Evolutionary conservation across 2,888 invertebrate species (phyloP).

Genomic region (Tineola bisselliella): DNA sequence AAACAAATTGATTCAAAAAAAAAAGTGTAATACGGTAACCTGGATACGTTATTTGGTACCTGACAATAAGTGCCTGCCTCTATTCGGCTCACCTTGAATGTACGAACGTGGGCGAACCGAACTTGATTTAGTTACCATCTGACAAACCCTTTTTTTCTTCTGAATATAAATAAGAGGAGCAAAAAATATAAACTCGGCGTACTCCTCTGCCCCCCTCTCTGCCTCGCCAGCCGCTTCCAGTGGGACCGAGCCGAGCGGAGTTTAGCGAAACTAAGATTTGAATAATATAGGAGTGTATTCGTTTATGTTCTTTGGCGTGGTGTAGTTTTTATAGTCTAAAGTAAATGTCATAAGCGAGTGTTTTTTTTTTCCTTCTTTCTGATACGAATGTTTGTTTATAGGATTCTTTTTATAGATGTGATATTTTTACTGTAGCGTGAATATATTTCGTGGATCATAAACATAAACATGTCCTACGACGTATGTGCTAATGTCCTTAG

Average conservation of each 20-base stretch:
- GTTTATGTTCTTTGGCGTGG: slow-evolving; percentile 37
- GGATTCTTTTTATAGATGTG: not conserved
- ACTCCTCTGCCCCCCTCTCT: slow-evolving; percentile 28
- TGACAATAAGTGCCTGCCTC: slow-evolving; percentile 43
- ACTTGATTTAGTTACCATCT: slow-evolving; percentile 62
- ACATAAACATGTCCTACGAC: not conserved
- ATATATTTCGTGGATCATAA: not conserved
- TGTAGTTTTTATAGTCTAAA: slow-evolving; percentile 36
- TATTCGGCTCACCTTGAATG: slow-evolving; percentile 51
- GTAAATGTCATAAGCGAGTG: slow-evolving; percentile 18
- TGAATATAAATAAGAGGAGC: slow-evolving; percentile 60
- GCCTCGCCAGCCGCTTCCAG: slow-evolving; percentile 24
- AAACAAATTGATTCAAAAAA: slow-evolving; percentile 16
- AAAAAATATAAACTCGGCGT: slow-evolving; percentile 47
- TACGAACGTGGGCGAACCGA: slow-evolving; percentile 48
- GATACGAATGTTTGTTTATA: slow-evolving; percentile 3
- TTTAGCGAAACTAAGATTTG: slow-evolving; percentile 57
- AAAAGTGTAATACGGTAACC: slow-evolving; percentile 11
- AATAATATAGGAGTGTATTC: slow-evolving; percentile 52
- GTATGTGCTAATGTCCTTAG: not conserved
- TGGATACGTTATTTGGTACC: slow-evolving; percentile 20
- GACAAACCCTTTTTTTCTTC: slow-evolving; percentile 64
- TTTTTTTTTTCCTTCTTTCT: slow-evolving; percentile 1
- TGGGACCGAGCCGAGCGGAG: slow-evolving; percentile 37
- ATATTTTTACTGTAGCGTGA: not conserved